phyloP scores from a whole-genome alignment of 2,797 vertebrate species.

The Lacerta bilineata region DNA sequence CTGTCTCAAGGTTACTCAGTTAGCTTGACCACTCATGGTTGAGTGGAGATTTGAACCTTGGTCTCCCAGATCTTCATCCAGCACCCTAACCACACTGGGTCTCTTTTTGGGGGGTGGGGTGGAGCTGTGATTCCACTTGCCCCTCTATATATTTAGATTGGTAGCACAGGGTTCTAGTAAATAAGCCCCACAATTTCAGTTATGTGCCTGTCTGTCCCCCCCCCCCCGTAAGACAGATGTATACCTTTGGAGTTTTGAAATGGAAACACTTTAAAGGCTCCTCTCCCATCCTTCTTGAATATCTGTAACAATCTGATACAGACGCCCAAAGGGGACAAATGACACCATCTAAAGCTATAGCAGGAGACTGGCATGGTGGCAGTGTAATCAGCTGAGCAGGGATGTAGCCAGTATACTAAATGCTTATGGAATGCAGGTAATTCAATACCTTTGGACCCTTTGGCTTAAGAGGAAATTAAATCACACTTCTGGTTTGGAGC shows the following conservation, averaged over 20 bases:
- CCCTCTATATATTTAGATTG: not conserved
- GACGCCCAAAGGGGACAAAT: not conserved
- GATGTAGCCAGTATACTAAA: not conserved
- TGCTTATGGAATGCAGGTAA: not conserved
- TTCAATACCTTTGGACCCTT: not conserved
- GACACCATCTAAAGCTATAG: not conserved
- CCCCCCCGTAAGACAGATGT: not conserved
- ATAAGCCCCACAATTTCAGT: not conserved
- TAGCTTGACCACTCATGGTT: too few species aligned
- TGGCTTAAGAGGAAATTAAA: not conserved
- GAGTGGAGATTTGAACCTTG: too few species aligned
- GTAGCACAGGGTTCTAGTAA: not conserved
- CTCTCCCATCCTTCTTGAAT: not conserved
- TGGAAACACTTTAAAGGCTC: not conserved
- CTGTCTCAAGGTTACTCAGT: too few species aligned
- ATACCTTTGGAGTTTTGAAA: not conserved
- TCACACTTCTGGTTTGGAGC: not conserved
- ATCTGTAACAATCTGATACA: not conserved
- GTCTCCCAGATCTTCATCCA: too few species aligned
- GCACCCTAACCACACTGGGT: not conserved
- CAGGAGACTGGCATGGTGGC: not conserved
- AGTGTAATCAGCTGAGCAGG: not conserved
- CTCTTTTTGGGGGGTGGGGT: not conserved
- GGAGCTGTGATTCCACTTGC: too few species aligned
- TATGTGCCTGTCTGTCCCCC: not conserved